Percentiles rank a stretch among this genome's conserved stretches.
These are phyloP conservation scores for Xenentodon cancila DNA, from an alignment of 2,797 vertebrate genomes.

Conservation along the genomic window DNA sequence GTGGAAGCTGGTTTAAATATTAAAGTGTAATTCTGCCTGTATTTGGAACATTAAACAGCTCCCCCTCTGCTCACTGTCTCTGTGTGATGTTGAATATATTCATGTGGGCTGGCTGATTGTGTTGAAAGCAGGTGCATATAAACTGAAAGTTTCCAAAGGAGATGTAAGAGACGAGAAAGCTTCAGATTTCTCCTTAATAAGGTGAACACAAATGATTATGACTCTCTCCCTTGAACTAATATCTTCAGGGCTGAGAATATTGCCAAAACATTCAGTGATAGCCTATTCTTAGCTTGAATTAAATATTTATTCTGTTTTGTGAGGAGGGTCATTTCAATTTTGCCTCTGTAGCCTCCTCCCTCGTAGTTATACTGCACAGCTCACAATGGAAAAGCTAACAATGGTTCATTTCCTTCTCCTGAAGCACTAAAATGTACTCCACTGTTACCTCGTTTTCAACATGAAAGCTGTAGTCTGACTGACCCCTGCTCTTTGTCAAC, in stretches of 20 bases:
- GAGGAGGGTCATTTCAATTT: constrained; percentile 69
- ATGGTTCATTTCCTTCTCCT: constrained; percentile 64
- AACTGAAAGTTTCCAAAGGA: constrained; percentile 74
- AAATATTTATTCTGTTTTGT: constrained; percentile 77
- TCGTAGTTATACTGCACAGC: constrained; percentile 53
- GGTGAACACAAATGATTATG: constrained; percentile 61
- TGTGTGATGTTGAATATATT: constrained; percentile 75
- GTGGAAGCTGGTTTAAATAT: constrained; percentile 72
- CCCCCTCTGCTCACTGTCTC: constrained; percentile 60
- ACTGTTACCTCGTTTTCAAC: constrained; percentile 52
- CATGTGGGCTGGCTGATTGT: constrained; percentile 62
- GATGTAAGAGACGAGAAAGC: constrained; percentile 55
- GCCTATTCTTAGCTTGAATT: constrained; percentile 60
- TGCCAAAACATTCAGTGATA: constrained; percentile 56
- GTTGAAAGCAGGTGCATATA: constrained; percentile 72
- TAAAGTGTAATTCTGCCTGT: constrained; percentile 61
- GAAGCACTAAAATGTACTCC: constrained; percentile 39
- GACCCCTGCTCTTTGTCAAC: constrained; percentile 42
- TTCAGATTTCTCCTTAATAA: constrained; percentile 57
- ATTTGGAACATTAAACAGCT: constrained; percentile 72
- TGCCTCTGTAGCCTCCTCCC: constrained; percentile 49
- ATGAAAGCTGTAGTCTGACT: constrained; percentile 39
- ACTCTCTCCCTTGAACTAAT: constrained; percentile 57
- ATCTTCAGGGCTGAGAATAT: constrained; percentile 45
- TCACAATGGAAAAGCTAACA: constrained; percentile 63